Conservation (phyloP, 1,140 invertebrate species). For the Lucilia cuprina region DNA sequence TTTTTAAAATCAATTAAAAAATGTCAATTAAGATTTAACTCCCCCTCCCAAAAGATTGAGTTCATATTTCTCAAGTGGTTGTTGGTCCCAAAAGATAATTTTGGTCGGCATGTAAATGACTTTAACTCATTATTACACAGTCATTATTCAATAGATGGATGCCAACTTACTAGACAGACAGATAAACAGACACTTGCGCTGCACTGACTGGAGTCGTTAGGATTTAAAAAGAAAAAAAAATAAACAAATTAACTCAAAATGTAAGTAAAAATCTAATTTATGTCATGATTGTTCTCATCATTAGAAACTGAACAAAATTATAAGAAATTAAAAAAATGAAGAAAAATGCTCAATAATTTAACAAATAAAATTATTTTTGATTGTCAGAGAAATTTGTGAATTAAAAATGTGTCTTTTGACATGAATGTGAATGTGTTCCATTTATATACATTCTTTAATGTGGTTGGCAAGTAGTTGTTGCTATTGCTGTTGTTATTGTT, state of each 20-base stretch:
- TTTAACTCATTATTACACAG: not conserved
- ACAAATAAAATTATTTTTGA: not conserved
- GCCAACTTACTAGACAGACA: not conserved
- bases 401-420: not conserved
- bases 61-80: not conserved
- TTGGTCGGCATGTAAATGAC: not conserved
- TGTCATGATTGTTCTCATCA: conserved; percentile 21
- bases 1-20: conserved; percentile 8
- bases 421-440: no score
- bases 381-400: not conserved
- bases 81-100: not conserved
- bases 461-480: not conserved
- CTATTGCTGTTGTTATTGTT: not conserved
- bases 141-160: conserved; percentile 23
- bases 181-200: not conserved
- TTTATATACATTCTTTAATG: no score
- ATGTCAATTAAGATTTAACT: conserved; percentile 17
- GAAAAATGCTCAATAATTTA: conserved; percentile 8
- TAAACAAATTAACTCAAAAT: not conserved
- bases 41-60: not conserved
- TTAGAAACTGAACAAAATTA: not conserved
- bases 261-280: not conserved
- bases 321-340: not conserved
- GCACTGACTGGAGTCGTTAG: not conserved
- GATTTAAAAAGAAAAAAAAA: not conserved